Evolutionary conservation across 1,140 invertebrate genomes (phyloP), one percentile per base, ranked within the genome.

Genomic region (Cardiocondyla obscurior): DNA sequence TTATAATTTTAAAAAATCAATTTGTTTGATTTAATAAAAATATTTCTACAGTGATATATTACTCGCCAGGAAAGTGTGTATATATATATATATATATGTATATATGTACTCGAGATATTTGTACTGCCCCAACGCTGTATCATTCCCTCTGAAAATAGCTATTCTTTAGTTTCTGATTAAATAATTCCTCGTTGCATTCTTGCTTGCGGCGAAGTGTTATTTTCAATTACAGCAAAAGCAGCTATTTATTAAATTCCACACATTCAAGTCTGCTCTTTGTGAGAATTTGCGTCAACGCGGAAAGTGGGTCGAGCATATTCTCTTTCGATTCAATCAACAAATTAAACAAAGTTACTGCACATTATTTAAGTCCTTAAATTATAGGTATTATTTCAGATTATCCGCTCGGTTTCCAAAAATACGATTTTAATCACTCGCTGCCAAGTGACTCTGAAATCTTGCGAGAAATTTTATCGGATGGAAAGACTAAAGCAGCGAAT

Each of bases 221-320:
- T 79, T 79, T 79, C 74, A 69, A 79, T 79, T 79, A 79, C 46
- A 53, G 46, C 64, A 46, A 64, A 46, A 79, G 46, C 74, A 46
- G 46, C 46, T 79, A 67, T 79, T 79, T 79, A 79, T 79, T 79
- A 79, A 79, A 79, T 79, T 69, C 62, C 62, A 79, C 46, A 79
- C 74, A 53, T 79, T 79, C 49, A 69, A 51, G 36, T 25, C 19
- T 22, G 39, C 46, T 53, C 46, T 69, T 79, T 79, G 46, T 33
- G 39, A 74, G 42, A 42, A 30, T 39, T 6, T 65, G 46, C 74
- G 49, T 53, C 46, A 67, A 67, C 19, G 25, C 16, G 25, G 46
- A 53, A 79, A 79, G 46, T 79, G 12, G 60, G 62, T 67, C 74
- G 33, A 39, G 74, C 33, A 22, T 76, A 36, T 79, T 79, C 60